phyloP scores from a whole-genome alignment of 1,140 invertebrate genomes.

The Prorops nasuta region DNA sequence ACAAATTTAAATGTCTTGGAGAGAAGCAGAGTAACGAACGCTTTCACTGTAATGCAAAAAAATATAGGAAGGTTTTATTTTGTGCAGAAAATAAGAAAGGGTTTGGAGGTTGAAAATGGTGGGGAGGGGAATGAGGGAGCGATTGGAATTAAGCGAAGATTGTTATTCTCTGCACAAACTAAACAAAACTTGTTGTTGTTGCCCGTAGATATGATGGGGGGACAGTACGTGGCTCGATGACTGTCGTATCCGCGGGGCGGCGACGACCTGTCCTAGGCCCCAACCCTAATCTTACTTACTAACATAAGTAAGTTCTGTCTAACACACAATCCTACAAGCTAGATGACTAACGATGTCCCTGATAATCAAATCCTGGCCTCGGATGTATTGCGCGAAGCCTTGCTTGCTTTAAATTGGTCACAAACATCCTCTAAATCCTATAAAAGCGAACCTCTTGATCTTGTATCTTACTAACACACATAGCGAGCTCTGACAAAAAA shows the following conservation, averaged over 20 bases:
- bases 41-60: too few species aligned
- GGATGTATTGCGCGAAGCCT: conserved; percentile 52
- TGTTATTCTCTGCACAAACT: conserved; percentile 58
- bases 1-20: conserved; percentile 10
- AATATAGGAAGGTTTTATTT: conserved; percentile 51
- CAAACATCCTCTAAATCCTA: conserved; percentile 11
- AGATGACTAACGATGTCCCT: conserved; percentile 47
- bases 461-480: conserved; percentile 61
- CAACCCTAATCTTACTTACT: conserved; percentile 59
- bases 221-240: conserved; percentile 60
- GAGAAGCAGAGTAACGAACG: conserved; percentile 28
- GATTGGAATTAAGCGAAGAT: not conserved
- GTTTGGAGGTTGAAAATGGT: not conserved
- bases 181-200: conserved; percentile 55
- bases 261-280: conserved; percentile 59
- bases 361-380: conserved; percentile 48
- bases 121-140: too few species aligned
- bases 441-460: conserved; percentile 8
- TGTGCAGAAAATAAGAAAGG: conserved; percentile 55
- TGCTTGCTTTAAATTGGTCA: conserved; percentile 49
- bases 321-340: conserved; percentile 54
- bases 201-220: conserved; percentile 60
- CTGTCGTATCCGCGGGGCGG: conserved; percentile 59
- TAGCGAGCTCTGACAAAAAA: conserved; percentile 58
- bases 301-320: conserved; percentile 60